phyloP scores from a whole-genome alignment of 2,797 vertebrate genomes.

The Clamator glandarius region DNA sequence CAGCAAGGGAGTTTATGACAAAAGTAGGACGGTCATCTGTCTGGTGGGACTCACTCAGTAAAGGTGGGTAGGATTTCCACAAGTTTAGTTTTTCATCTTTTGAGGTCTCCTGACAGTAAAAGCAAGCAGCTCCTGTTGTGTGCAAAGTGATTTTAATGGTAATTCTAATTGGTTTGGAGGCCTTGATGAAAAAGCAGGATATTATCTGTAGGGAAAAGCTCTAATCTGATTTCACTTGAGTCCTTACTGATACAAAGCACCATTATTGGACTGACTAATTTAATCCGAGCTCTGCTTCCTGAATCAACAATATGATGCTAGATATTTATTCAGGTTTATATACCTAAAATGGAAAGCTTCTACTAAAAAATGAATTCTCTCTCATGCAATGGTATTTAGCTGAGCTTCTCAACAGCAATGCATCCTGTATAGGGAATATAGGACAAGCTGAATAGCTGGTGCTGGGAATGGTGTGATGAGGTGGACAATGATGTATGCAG shows the following conservation, averaged over 20 bases:
- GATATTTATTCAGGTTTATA: neutral
- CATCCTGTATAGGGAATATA: neutral
- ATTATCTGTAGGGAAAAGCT: neutral
- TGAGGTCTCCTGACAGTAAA: neutral
- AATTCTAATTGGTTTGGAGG: conserved; percentile 31
- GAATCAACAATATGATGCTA: neutral
- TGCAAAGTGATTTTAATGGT: neutral
- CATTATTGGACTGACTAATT: neutral
- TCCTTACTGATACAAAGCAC: neutral
- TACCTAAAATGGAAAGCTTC: neutral
- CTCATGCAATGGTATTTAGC: neutral
- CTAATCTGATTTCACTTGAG: conserved; percentile 37
- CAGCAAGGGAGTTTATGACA: neutral
- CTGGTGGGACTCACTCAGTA: neutral
- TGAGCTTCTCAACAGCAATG: neutral
- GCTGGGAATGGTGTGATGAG: neutral
- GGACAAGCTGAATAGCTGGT: neutral
- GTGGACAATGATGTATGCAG: neutral
- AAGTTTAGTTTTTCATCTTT: neutral
- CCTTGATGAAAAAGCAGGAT: conserved; percentile 28
- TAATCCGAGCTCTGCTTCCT: neutral
- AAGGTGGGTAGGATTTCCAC: neutral
- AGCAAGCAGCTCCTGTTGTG: neutral
- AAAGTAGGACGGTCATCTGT: conserved; percentile 55
- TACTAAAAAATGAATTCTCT: neutral